Evolutionary conservation across 2,888 invertebrate genomes (phyloP).

Genomic region (Harpalus rubripes): DNA sequence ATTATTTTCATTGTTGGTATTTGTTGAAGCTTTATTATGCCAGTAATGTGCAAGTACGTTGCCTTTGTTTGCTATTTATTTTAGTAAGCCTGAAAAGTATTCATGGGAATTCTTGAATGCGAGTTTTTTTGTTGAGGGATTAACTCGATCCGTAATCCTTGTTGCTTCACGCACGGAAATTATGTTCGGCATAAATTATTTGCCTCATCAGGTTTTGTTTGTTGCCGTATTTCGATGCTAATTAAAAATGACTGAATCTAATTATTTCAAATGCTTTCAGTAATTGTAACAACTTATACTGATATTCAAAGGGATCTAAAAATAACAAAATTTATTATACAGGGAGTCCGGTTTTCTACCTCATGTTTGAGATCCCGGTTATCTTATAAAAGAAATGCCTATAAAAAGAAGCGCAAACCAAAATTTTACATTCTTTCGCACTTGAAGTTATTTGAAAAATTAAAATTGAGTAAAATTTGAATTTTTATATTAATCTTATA

Average conservation of each 20-base stretch:
- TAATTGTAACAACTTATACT: not conserved
- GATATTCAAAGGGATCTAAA: too few relatives aligned
- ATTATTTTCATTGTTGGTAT: conserved; percentile 78
- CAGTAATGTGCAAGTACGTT: conserved; percentile 77
- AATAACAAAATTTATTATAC: too few relatives aligned
- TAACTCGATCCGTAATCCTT: conserved; percentile 65
- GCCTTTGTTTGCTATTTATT: conserved; percentile 77
- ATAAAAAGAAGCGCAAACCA: too few relatives aligned
- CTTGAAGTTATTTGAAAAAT: too few relatives aligned
- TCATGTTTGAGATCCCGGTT: too few relatives aligned
- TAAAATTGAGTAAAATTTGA: too few relatives aligned
- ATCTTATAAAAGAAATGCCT: too few relatives aligned
- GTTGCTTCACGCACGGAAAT: conserved; percentile 64
- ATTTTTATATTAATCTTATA: too few relatives aligned
- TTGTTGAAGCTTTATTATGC: conserved; percentile 77
- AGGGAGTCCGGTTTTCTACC: too few relatives aligned
- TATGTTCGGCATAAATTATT: conserved; percentile 60
- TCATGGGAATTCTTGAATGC: conserved; percentile 76
- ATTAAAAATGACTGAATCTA: conserved; percentile 57
- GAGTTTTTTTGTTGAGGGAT: conserved; percentile 63
- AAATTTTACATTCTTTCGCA: too few relatives aligned
- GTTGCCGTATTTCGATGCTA: conserved; percentile 47
- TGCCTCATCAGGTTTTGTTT: conserved; percentile 52
- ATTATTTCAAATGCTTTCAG: conserved; percentile 31
- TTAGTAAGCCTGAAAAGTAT: conserved; percentile 76